Evolutionary conservation across 2,888 invertebrate species (phyloP).

Genomic region (Synanthedon formicaeformis): DNA sequence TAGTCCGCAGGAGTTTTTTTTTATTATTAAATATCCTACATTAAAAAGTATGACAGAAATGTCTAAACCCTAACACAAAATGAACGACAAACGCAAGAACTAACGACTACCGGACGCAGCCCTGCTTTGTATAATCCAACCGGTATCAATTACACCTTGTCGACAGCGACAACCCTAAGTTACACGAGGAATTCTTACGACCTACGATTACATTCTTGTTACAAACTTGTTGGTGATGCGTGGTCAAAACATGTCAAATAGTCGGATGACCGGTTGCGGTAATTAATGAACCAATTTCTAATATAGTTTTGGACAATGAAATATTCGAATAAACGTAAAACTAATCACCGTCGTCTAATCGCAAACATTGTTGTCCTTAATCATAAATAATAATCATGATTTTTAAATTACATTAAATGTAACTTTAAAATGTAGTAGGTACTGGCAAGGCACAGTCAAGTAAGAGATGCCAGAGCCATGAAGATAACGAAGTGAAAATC

Average conservation of each 20-base stretch:
- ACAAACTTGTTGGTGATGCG: conserved; percentile 18
- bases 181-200: conserved; percentile 31
- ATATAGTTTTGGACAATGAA: no score
- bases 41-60: neutral
- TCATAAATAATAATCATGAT: no score
- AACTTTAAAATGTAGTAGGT: no score
- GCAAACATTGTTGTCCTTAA: no score
- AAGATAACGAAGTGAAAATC: no score
- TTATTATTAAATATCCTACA: no score
- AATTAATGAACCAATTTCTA: neutral
- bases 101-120: conserved; percentile 24
- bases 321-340: no score
- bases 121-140: neutral
- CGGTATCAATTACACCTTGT: conserved; percentile 25
- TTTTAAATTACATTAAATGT: no score
- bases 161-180: conserved; percentile 17
- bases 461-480: no score
- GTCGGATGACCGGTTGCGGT: neutral
- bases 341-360: no score
- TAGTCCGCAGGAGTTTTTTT: no score
- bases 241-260: conserved; percentile 20
- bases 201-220: conserved; percentile 36
- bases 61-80: conserved; percentile 1
- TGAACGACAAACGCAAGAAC: conserved; percentile 30
- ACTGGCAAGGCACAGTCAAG: no score